These are phyloP conservation scores for Poecilobothrus nobilitatus DNA, from an alignment of 2,888 invertebrate species.

Conservation along the genomic window DNA sequence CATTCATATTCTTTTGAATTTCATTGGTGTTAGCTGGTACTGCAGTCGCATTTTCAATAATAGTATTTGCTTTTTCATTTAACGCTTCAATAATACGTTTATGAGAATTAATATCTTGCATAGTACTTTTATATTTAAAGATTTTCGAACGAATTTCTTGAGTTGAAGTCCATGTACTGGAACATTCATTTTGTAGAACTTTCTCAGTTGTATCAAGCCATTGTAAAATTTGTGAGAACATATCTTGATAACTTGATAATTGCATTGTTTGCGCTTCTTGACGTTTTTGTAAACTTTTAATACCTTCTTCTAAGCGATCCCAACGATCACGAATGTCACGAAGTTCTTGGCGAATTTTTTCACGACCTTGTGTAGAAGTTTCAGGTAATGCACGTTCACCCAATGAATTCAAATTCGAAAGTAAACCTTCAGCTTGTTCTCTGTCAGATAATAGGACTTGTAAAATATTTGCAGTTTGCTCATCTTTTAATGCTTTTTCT, in stretches of 20 bases:
- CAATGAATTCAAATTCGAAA: constrained; percentile 62
- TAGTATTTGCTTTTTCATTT: constrained; percentile 74
- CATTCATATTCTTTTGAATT: constrained; percentile 60
- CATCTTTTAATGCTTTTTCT: constrained; percentile 52
- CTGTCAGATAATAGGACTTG: constrained; percentile 68
- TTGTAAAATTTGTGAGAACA: constrained; percentile 67
- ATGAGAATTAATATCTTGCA: constrained; percentile 84
- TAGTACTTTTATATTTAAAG: constrained; percentile 73
- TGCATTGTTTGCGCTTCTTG: constrained; percentile 76
- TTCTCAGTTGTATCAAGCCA: constrained; percentile 85
- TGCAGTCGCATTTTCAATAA: constrained; percentile 49
- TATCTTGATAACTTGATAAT: constrained; percentile 78
- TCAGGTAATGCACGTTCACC: constrained; percentile 88
- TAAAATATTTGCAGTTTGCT: constrained; percentile 58
- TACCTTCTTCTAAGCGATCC: constrained; percentile 78
- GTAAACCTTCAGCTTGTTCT: constrained; percentile 73
- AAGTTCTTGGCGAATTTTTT: constrained; percentile 77
- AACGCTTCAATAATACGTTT: constrained; percentile 85
- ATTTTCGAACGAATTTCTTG: constrained; percentile 79
- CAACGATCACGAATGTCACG: constrained; percentile 73
- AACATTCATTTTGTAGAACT: constrained; percentile 59
- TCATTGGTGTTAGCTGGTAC: constrained; percentile 45
- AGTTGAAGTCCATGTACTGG: constrained; percentile 63
- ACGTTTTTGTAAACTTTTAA: constrained; percentile 74
- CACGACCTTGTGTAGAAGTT: constrained; percentile 85